These are phyloP conservation scores for Diploscapter pachys DNA, from an alignment of 1,140 invertebrate species.

Conservation along the genomic window DNA sequence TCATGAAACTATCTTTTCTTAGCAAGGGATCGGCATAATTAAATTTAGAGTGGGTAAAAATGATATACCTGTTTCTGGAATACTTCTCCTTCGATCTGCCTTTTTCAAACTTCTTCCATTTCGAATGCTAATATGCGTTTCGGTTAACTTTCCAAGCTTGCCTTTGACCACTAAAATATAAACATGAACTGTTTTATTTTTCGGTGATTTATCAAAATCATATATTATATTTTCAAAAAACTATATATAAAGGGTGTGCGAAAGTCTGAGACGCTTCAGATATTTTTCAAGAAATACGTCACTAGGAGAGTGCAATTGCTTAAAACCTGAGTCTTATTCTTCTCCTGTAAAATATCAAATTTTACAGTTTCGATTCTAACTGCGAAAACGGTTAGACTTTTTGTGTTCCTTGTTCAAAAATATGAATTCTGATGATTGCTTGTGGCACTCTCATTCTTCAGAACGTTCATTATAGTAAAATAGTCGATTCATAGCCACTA, in stretches of 20 bases:
- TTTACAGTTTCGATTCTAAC: not conserved
- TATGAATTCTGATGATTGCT: too few relatives aligned
- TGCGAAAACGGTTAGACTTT: too few relatives aligned
- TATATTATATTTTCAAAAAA: slow-evolving; percentile 5
- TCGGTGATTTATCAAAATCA: not conserved
- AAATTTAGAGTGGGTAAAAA: not conserved
- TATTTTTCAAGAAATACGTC: too few relatives aligned
- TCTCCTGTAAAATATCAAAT: slow-evolving; percentile 3
- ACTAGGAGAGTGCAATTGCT: too few relatives aligned
- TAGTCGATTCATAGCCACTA: too few relatives aligned
- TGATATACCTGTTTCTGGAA: slow-evolving; percentile 22
- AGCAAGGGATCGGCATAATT: too few relatives aligned
- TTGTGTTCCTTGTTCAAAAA: too few relatives aligned
- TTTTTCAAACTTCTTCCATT: slow-evolving; percentile 32
- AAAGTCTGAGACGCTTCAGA: too few relatives aligned
- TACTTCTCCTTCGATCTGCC: slow-evolving; percentile 23
- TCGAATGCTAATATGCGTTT: slow-evolving; percentile 25
- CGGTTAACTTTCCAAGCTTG: slow-evolving; percentile 18
- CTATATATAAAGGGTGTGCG: not conserved
- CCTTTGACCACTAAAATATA: slow-evolving; percentile 24
- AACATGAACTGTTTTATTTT: not conserved
- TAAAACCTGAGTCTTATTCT: not conserved
- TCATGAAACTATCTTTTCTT: too few relatives aligned
- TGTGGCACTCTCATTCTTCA: too few relatives aligned
- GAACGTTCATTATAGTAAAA: too few relatives aligned